Base-by-base conservation (phyloP, 2,797 vertebrate species). In the Fundulus diaphanus region DNA sequence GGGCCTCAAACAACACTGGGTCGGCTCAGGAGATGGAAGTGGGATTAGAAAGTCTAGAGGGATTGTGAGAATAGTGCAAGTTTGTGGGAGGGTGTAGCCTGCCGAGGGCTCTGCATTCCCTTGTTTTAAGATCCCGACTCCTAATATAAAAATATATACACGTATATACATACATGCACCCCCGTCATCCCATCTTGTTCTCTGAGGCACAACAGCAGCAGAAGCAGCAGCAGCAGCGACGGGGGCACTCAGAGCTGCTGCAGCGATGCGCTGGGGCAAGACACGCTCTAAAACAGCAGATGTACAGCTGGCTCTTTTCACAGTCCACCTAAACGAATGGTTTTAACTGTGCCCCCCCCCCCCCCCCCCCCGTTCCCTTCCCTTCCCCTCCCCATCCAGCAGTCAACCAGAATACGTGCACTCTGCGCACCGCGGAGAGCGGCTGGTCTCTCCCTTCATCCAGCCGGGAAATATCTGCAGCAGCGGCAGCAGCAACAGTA, bases 381-480 rank as follows among this genome's bases (percentile, higher is more conserved):
- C n/a, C n/a, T n/a, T n/a, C n/a, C n/a, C n/a, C n/a, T n/a, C n/a
- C 46, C 9, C 35, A 46, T 18, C 59, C 27, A 63, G 52, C 51
- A 52, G 51, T 48, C 37, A 44, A 68, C 70, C 70, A 31, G 27
- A 9, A 61, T 13, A 49, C 15, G n/a, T 49, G 73, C 66, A 29
- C 68, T 31, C 68, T 2, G 49, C 80, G 35, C 44, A 66, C 74
- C 77, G 81, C 84, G 80, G 80, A 87, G 72, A 83, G 70, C 68
- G 79, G 66, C 72, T 84, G 85, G 82, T 87, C 89, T 74, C 77
- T 85, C 82, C 81, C 48, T 68, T 29, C 70, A 73, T 73, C 88
- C 85, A 72, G 85, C 81, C 85, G 82, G 91, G 89, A 92, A 90
- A 92, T 84, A 89, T 92, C 90, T 92, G 93, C 93, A 91, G 89